phyloP scores from a whole-genome alignment of 2,113 vertebrate species.

The Solea solea region DNA sequence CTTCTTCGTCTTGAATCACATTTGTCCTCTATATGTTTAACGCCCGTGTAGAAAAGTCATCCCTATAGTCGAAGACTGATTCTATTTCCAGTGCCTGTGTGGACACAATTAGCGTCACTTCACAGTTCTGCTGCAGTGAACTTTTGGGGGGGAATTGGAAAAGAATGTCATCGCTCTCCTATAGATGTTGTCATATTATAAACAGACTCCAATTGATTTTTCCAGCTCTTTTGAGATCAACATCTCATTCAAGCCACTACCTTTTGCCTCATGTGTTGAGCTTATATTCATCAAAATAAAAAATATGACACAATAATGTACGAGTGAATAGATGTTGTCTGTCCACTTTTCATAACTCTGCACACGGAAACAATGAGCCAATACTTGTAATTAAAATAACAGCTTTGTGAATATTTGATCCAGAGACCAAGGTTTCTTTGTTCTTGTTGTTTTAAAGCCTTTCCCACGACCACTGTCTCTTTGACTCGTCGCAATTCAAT shows the following conservation, averaged over 20 bases:
- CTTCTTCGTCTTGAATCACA: no score
- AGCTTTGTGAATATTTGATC: no score
- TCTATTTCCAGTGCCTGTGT: background rate
- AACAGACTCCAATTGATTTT: background rate
- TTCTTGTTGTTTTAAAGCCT: no score
- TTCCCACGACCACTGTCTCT: no score
- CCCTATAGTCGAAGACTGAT: conserved; percentile 3
- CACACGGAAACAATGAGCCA: no score
- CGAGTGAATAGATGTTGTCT: no score
- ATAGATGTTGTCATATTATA: conserved; percentile 3
- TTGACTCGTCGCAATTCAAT: no score
- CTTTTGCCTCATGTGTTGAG: background rate
- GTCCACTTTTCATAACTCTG: no score
- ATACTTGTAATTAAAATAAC: no score
- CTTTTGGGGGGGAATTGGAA: background rate
- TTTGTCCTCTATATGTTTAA: background rate
- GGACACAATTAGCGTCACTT: conserved; percentile 2
- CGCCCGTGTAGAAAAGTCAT: background rate
- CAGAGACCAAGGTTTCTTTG: no score
- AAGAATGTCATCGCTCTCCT: background rate
- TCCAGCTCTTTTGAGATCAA: background rate
- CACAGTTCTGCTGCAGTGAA: conserved; percentile 10
- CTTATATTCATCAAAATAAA: no score
- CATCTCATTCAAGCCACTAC: background rate
- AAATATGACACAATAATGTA: background rate